Conservation (phyloP, 2,113 vertebrate species). For the Rhombomys opimus region DNA sequence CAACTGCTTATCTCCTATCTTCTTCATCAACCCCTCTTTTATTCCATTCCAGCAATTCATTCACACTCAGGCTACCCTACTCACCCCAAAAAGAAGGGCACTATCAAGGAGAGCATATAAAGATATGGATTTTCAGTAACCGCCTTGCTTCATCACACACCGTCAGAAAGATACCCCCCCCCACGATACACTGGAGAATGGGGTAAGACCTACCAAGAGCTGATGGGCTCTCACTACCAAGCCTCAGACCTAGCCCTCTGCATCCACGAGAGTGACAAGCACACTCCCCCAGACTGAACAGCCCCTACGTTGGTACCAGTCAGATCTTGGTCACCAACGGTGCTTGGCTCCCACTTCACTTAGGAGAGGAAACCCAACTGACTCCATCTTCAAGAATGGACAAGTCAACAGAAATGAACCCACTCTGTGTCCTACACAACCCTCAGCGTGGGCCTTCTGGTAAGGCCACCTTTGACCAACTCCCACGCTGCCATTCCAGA, state of each 20-base stretch:
- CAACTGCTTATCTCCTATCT: background rate
- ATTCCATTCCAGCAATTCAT: background rate
- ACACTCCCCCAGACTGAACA: background rate
- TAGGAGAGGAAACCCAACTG: slow-evolving; percentile 35
- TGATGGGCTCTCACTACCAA: background rate
- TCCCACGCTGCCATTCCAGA: background rate
- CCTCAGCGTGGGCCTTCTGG: background rate
- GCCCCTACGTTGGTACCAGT: background rate
- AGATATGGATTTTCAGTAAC: background rate
- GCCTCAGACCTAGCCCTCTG: background rate
- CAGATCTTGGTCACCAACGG: background rate
- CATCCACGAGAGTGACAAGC: background rate
- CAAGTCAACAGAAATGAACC: background rate
- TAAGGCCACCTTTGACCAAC: background rate
- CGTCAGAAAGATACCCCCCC: slow-evolving; percentile 21
- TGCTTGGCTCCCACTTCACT: background rate
- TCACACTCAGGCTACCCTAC: slow-evolving; percentile 54
- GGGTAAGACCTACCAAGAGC: background rate
- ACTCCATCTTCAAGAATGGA: background rate
- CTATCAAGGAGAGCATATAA: slow-evolving; percentile 33
- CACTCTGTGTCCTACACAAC: background rate
- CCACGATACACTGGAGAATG: background rate
- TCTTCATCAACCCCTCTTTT: background rate
- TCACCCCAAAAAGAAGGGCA: slow-evolving; percentile 25
- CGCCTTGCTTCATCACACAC: background rate